phyloP scores from a whole-genome alignment of 2,888 invertebrate species.

The Parnassius mnemosyne region DNA sequence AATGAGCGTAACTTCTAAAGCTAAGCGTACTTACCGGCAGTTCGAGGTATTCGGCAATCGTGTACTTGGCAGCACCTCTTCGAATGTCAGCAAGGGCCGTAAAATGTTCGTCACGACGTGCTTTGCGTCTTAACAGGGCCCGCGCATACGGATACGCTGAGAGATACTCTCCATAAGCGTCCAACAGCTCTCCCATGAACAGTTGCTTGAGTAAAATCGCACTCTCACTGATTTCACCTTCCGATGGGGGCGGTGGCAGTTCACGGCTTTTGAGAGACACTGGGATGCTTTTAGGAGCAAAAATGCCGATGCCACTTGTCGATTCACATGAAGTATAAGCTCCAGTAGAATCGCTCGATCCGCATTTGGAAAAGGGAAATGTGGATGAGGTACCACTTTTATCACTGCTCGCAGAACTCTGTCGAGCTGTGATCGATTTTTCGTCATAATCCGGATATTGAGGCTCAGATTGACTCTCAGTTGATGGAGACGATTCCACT shows the following conservation, averaged over 20 bases:
- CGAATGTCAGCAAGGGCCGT: slow-evolving; percentile 83
- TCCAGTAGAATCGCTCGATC: slow-evolving; percentile 71
- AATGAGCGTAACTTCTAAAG: too few species aligned
- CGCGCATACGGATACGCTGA: slow-evolving; percentile 81
- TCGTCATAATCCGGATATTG: slow-evolving; percentile 70
- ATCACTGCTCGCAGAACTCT: slow-evolving; percentile 72
- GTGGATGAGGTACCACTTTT: slow-evolving; percentile 74
- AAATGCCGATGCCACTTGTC: slow-evolving; percentile 69
- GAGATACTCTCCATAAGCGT: slow-evolving; percentile 83
- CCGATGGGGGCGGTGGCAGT: slow-evolving; percentile 60
- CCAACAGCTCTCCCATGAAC: slow-evolving; percentile 84
- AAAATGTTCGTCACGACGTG: slow-evolving; percentile 83
- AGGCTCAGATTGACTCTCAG: slow-evolving; percentile 68
- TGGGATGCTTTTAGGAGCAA: slow-evolving; percentile 60
- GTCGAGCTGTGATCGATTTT: slow-evolving; percentile 63
- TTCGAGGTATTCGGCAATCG: slow-evolving; percentile 82
- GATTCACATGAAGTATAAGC: slow-evolving; percentile 74
- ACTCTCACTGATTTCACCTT: slow-evolving; percentile 61
- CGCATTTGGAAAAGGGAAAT: slow-evolving; percentile 76
- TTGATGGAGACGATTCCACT: slow-evolving; percentile 69
- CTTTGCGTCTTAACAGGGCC: slow-evolving; percentile 82
- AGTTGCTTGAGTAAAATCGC: slow-evolving; percentile 77
- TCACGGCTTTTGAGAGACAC: slow-evolving; percentile 64
- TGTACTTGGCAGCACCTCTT: slow-evolving; percentile 83
- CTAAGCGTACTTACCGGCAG: slow-evolving; percentile 83